Percentiles rank a stretch among this genome's conserved stretches.
Conservation (phyloP, 2,113 vertebrate genomes). For the Leuciscus idus region DNA sequence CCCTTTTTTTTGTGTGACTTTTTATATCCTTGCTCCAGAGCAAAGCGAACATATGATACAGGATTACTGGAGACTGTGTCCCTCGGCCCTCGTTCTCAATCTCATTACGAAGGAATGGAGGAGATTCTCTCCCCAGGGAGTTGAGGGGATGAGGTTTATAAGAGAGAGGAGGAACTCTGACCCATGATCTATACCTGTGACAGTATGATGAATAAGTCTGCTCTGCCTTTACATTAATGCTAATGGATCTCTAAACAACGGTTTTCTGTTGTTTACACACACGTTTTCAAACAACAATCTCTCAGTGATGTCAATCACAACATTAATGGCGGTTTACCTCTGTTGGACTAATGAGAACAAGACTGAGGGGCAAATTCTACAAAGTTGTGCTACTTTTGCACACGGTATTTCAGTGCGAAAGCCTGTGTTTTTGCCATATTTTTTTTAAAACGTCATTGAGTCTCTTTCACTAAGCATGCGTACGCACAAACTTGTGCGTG, state of each 20-base stretch:
- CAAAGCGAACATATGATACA: background rate
- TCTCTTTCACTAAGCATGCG: too few relatives aligned
- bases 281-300: background rate
- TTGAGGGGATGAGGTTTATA: conserved; percentile 23
- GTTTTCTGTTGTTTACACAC: conserved; percentile 3
- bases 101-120: conserved; percentile 54
- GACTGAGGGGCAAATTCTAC: background rate
- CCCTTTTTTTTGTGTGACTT: background rate
- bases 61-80: conserved; percentile 31
- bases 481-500: too few relatives aligned
- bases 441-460: background rate
- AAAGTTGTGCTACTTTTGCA: too few relatives aligned
- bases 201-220: conserved; percentile 60
- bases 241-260: conserved; percentile 17
- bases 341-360: background rate
- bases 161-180: conserved; percentile 55
- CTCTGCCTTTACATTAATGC: conserved; percentile 13
- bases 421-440: background rate
- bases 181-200: conserved; percentile 61
- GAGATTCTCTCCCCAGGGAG: conserved; percentile 39
- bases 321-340: background rate
- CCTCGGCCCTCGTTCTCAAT: conserved; percentile 26
- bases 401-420: background rate
- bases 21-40: conserved; percentile 33
- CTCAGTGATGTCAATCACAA: conserved; percentile 8